Percentiles rank a stretch among this genome's conserved stretches.
phyloP scores from a whole-genome alignment of 2,797 vertebrate genomes.

The Takifugu ocellatus region DNA sequence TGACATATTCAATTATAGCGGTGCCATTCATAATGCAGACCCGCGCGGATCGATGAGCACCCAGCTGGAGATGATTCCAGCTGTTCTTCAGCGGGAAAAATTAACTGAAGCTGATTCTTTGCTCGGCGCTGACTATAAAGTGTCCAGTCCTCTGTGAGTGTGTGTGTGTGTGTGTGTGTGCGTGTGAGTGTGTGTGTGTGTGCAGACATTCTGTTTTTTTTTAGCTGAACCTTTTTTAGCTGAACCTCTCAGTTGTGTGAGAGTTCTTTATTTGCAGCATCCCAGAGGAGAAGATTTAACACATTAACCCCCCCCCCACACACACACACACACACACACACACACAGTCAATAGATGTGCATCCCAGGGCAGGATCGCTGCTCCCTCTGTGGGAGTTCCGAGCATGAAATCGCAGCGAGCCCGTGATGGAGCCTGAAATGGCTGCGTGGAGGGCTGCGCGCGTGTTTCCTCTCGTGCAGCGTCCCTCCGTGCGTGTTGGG shows the following conservation, averaged over 20 bases:
- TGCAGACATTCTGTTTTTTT: too few relatives aligned
- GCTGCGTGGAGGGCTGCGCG: background rate
- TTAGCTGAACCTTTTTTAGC: conserved; percentile 66
- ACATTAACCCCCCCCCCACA: conserved; percentile 33
- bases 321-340: background rate
- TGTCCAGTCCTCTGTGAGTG: conserved; percentile 10
- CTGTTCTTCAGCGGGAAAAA: conserved; percentile 26
- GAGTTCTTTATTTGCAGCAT: conserved; percentile 5
- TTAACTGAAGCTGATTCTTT: conserved; percentile 50
- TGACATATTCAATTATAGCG: conserved; percentile 40
- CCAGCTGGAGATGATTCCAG: conserved; percentile 52
- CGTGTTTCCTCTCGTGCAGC: background rate
- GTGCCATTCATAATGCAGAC: conserved; percentile 57
- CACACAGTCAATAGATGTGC: conserved; percentile 31
- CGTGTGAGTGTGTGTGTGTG: background rate
- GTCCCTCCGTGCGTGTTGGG: background rate
- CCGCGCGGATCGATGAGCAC: conserved; percentile 44
- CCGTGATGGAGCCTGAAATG: too few relatives aligned
- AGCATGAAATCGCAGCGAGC: conserved; percentile 44
- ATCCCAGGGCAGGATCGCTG: conserved; percentile 29
- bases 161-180: background rate
- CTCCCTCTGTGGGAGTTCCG: conserved; percentile 26
- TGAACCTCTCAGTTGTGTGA: conserved; percentile 42
- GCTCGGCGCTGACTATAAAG: conserved; percentile 34
- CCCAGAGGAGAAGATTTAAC: conserved; percentile 28